Evolutionary conservation across 2,888 invertebrate genomes (phyloP).

Genomic region (Oasisia sp.): DNA sequence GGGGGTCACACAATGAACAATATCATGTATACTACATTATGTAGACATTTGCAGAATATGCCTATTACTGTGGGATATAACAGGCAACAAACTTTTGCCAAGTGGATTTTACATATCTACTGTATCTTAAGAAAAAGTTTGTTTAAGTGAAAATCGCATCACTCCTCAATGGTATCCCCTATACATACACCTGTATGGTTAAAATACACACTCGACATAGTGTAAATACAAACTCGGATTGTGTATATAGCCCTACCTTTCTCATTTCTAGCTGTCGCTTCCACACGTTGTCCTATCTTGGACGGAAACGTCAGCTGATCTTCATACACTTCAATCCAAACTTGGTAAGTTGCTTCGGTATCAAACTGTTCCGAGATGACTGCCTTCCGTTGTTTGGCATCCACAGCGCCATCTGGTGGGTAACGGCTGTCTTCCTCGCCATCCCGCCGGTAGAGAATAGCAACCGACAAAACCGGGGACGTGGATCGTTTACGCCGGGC

Average conservation of each 20-base stretch:
- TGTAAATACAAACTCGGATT: too few species aligned
- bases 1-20: too few species aligned
- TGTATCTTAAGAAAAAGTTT: too few species aligned
- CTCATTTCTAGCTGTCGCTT: background rate
- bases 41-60: too few species aligned
- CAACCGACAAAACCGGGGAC: background rate
- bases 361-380: background rate
- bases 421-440: background rate
- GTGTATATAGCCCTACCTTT: background rate
- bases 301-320: slow-evolving; percentile 5
- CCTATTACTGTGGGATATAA: too few species aligned
- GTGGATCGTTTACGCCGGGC: background rate
- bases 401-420: background rate
- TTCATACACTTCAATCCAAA: background rate
- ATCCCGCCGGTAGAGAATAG: background rate
- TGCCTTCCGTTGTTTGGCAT: background rate
- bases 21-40: too few species aligned
- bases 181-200: too few species aligned
- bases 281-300: background rate
- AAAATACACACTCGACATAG: too few species aligned
- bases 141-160: too few species aligned
- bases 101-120: too few species aligned
- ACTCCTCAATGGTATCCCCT: too few species aligned
- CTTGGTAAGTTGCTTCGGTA: background rate
- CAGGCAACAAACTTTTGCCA: too few species aligned